Conservation (phyloP, 2,888 invertebrate species). For the Venusia cambrica region DNA sequence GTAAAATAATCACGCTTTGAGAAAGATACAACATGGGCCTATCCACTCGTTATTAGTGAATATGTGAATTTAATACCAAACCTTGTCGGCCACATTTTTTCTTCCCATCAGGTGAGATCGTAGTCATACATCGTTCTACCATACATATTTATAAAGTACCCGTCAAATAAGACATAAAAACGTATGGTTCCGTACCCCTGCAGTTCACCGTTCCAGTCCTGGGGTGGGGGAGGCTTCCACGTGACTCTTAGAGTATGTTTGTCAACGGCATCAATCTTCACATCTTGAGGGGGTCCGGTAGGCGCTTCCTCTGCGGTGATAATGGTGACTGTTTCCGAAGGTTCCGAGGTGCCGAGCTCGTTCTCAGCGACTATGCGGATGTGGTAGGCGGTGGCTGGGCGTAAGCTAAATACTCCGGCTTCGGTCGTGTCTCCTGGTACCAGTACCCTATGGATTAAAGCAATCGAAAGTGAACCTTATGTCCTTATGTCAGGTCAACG, state of each 20-base stretch:
- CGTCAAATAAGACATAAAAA: not conserved
- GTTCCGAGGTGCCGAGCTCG: conserved; percentile 94
- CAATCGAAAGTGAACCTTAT: too few relatives aligned
- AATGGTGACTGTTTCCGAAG: conserved; percentile 95
- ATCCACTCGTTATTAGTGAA: too few relatives aligned
- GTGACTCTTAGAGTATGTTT: conserved; percentile 93
- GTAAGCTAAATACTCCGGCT: conserved; percentile 92
- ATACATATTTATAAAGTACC: too few relatives aligned
- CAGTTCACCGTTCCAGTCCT: conserved; percentile 96
- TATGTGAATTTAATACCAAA: too few relatives aligned
- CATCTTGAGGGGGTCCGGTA: conserved; percentile 90
- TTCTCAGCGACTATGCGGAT: conserved; percentile 96
- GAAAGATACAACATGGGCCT: too few relatives aligned
- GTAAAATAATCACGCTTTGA: not conserved
- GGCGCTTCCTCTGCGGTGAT: conserved; percentile 97
- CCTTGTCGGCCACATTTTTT: too few relatives aligned
- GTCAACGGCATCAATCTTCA: conserved; percentile 92
- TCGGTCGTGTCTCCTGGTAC: conserved; percentile 95
- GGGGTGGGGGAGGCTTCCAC: conserved; percentile 94
- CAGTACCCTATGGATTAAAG: too few relatives aligned
- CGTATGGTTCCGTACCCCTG: conserved; percentile 65
- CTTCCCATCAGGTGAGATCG: too few relatives aligned
- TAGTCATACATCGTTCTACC: too few relatives aligned
- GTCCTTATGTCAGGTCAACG: too few relatives aligned
- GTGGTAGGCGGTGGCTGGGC: conserved; percentile 96